These are phyloP conservation scores for Illadopsis cleaveri DNA, from an alignment of 2,113 vertebrate species.

Conservation along the genomic window DNA sequence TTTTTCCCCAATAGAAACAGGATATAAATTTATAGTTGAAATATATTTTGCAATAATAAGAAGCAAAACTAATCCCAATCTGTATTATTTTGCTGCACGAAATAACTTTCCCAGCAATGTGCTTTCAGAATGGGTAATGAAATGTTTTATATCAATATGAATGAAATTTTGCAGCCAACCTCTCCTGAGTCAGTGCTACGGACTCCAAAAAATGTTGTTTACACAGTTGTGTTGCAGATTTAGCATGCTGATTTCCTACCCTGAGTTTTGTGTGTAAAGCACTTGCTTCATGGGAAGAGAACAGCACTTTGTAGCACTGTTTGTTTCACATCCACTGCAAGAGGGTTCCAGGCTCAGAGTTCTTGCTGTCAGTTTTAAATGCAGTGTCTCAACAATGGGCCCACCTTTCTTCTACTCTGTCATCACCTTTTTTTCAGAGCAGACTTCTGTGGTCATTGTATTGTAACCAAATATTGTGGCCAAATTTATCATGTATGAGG, in stretches of 20 bases:
- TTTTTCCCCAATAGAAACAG: neutral
- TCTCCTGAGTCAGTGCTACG: neutral
- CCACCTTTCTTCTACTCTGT: neutral
- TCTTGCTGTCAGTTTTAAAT: neutral
- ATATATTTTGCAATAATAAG: neutral
- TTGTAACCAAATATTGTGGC: neutral
- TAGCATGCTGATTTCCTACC: neutral
- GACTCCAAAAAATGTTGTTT: neutral
- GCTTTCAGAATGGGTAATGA: neutral
- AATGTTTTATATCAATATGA: neutral
- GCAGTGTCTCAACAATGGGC: neutral
- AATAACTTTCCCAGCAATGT: neutral
- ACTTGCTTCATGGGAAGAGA: neutral
- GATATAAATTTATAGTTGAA: neutral
- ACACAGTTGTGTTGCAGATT: neutral
- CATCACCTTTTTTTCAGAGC: neutral
- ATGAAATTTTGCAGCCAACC: neutral
- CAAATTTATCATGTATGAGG: neutral
- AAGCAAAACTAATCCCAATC: neutral
- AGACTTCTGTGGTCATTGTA: neutral
- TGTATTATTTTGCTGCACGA: neutral
- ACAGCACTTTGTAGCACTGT: neutral
- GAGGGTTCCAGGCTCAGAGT: neutral
- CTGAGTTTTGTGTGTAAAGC: neutral
- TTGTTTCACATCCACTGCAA: neutral